A percentile compares a stretch with the other conserved stretches of the same genome.
Conservation (phyloP, 1,140 invertebrate species). For the Maniola jurtina region DNA sequence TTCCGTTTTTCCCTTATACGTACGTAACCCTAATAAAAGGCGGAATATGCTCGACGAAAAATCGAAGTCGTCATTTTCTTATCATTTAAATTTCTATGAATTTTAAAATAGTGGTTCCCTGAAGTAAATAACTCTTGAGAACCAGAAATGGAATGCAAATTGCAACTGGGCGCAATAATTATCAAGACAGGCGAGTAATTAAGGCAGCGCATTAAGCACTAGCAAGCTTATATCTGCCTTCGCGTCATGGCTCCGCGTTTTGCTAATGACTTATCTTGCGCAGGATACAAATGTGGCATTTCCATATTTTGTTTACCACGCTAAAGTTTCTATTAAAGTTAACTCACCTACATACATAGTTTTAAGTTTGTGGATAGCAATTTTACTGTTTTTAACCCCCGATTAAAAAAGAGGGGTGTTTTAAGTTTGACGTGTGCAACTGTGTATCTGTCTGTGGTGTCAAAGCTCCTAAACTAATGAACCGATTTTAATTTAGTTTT, state of each 20-base stretch:
- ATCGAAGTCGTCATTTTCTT: too few relatives aligned
- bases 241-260: neutral
- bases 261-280: constrained; percentile 4
- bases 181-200: constrained; percentile 13
- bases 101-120: neutral
- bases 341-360: too few relatives aligned
- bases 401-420: too few relatives aligned
- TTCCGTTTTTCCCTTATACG: too few relatives aligned
- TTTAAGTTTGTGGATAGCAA: neutral
- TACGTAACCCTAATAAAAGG: too few relatives aligned
- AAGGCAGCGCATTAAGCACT: constrained; percentile 7
- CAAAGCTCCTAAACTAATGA: too few relatives aligned
- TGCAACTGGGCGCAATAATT: constrained; percentile 12
- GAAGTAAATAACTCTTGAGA: neutral
- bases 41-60: too few relatives aligned
- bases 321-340: too few relatives aligned
- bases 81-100: neutral
- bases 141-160: constrained; percentile 11
- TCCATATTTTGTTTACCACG: neutral
- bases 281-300: neutral
- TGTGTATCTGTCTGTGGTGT: too few relatives aligned
- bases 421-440: too few relatives aligned
- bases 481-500: too few relatives aligned
- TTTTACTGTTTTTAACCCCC: too few relatives aligned
- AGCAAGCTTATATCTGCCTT: constrained; percentile 7